Percentiles rank a stretch among this genome's conserved stretches.
Evolutionary conservation across 2,797 vertebrate species (phyloP).

Genomic region (Nannoperca obscura): DNA sequence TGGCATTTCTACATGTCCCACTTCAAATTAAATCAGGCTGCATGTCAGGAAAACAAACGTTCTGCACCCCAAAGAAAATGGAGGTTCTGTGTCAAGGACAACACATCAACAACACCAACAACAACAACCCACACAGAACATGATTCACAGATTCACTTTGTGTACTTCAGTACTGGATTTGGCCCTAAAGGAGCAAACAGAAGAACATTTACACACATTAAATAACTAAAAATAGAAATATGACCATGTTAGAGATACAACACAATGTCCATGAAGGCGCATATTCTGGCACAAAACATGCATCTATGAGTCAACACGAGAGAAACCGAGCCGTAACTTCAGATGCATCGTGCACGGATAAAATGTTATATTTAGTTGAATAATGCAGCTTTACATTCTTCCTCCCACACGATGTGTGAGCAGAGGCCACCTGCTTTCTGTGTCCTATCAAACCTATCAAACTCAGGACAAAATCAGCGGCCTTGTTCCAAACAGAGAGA

Average conservation of each 20-base stretch:
- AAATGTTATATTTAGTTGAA: no score
- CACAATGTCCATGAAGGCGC: neutral
- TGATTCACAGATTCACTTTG: neutral
- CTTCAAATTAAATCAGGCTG: constrained; percentile 13
- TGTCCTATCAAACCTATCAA: neutral
- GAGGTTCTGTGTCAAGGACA: neutral
- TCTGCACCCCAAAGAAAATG: neutral
- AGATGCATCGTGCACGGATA: no score
- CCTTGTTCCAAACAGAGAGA: constrained; percentile 6
- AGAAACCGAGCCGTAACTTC: no score
- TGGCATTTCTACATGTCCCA: constrained; percentile 1
- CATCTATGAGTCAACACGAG: neutral
- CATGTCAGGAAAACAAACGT: constrained; percentile 5
- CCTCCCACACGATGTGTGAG: no score
- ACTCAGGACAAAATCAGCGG: neutral
- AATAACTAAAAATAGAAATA: no score
- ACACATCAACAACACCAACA: neutral
- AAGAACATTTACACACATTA: neutral
- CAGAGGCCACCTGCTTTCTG: neutral
- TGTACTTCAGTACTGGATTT: neutral
- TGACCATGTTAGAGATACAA: no score
- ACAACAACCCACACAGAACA: neutral
- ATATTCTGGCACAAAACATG: no score
- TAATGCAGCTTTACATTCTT: no score
- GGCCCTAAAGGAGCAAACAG: neutral